Evolutionary conservation across 2,797 vertebrate genomes (phyloP).

Genomic region (Melanotaenia pygmaea): DNA sequence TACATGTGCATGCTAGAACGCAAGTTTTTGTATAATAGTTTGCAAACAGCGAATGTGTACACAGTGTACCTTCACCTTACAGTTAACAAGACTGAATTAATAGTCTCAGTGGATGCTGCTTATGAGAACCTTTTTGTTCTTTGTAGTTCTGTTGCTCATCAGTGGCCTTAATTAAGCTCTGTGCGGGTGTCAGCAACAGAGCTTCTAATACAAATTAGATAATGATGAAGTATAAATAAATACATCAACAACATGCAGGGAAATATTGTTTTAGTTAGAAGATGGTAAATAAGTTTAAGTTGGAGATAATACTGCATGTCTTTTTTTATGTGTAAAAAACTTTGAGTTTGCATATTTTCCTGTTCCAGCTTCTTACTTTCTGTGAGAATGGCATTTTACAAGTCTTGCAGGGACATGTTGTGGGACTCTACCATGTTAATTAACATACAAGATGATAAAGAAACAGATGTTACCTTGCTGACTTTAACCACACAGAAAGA

Average conservation of each 20-base stretch:
- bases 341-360: conserved; percentile 3
- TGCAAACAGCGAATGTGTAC: background rate
- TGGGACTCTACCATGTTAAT: background rate
- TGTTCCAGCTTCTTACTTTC: conserved; percentile 7
- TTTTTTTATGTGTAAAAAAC: background rate
- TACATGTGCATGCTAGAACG: background rate
- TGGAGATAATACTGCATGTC: background rate
- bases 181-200: background rate
- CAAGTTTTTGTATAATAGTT: background rate
- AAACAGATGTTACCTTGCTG: conserved; percentile 24
- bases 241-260: background rate
- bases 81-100: background rate
- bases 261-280: background rate
- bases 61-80: background rate
- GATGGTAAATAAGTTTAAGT: background rate
- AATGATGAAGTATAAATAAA: conserved; percentile 4
- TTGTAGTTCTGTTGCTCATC: background rate
- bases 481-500: background rate
- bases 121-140: background rate
- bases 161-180: conserved; percentile 9
- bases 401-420: conserved; percentile 35
- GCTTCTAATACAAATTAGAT: background rate
- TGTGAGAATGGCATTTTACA: conserved; percentile 47
- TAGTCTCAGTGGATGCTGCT: background rate
- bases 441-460: conserved; percentile 6